Percentiles rank a stretch among this genome's conserved stretches.
Evolutionary conservation across 1,140 invertebrate species (phyloP).

Genomic region (Limonius californicus): DNA sequence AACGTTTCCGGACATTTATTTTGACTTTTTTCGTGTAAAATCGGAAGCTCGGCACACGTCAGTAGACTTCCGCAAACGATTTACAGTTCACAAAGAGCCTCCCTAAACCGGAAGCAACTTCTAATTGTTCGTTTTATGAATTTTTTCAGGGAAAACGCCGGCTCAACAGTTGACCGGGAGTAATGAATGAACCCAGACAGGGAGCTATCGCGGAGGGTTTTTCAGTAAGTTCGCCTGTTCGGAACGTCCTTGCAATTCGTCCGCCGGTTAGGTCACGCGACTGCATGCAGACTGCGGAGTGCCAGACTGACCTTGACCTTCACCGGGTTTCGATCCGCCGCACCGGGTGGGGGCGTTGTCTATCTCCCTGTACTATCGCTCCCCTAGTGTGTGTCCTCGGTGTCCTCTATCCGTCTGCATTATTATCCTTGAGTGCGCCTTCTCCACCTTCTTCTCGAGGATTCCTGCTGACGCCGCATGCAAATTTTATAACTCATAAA

Average conservation of each 20-base stretch:
- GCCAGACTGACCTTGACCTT: conserved; percentile 35
- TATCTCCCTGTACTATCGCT: not conserved
- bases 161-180: too few relatives aligned
- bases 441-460: not conserved
- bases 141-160: too few relatives aligned
- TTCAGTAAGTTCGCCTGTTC: not conserved
- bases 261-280: conserved; percentile 23
- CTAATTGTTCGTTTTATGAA: too few relatives aligned
- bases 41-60: too few relatives aligned
- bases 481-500: not conserved
- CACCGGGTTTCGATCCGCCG: conserved; percentile 28
- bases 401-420: not conserved
- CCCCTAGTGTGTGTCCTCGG: not conserved
- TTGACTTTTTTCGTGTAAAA: too few relatives aligned
- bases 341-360: not conserved
- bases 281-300: conserved; percentile 26
- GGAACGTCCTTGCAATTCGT: not conserved
- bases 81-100: too few relatives aligned
- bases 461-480: not conserved
- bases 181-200: not conserved
- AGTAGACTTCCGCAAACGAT: too few relatives aligned
- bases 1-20: too few relatives aligned
- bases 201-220: not conserved
- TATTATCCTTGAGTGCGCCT: not conserved
- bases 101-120: too few relatives aligned